Conservation (phyloP, 2,113 vertebrate genomes). For the Mustela lutreola region DNA sequence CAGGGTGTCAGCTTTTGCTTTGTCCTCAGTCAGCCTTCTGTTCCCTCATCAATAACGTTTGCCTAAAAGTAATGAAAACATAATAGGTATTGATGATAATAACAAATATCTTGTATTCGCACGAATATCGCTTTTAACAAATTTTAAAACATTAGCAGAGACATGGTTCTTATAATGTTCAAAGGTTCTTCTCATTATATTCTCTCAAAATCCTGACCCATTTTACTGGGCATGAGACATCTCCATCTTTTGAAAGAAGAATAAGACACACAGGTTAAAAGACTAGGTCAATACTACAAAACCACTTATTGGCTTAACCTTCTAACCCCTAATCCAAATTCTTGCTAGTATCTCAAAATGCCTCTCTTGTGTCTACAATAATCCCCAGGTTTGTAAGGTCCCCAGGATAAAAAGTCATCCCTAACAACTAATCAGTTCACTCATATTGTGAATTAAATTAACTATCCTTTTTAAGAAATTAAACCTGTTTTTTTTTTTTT, state of each 20-base stretch:
- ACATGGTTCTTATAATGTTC: neutral
- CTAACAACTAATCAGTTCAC: neutral
- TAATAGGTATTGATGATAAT: neutral
- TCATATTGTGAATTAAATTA: neutral
- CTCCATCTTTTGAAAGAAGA: neutral
- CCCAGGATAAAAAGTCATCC: neutral
- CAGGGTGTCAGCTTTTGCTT: no score
- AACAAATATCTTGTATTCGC: neutral
- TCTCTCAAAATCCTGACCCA: constrained; percentile 6
- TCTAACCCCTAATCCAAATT: neutral
- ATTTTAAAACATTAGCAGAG: neutral
- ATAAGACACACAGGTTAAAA: neutral
- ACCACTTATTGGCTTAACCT: neutral
- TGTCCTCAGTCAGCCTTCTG: no score
- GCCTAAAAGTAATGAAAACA: constrained; percentile 1
- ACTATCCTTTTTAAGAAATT: neutral
- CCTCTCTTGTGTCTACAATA: neutral
- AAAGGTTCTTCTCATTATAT: neutral
- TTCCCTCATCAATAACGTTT: neutral
- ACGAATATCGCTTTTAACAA: neutral
- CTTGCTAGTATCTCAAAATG: neutral
- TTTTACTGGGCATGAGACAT: neutral
- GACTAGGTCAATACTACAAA: neutral
- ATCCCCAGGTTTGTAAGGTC: neutral
- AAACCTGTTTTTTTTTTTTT: neutral